Evolutionary conservation across 2,797 vertebrate species (phyloP).

Genomic region (Xiphorhynchus erythropygius): DNA sequence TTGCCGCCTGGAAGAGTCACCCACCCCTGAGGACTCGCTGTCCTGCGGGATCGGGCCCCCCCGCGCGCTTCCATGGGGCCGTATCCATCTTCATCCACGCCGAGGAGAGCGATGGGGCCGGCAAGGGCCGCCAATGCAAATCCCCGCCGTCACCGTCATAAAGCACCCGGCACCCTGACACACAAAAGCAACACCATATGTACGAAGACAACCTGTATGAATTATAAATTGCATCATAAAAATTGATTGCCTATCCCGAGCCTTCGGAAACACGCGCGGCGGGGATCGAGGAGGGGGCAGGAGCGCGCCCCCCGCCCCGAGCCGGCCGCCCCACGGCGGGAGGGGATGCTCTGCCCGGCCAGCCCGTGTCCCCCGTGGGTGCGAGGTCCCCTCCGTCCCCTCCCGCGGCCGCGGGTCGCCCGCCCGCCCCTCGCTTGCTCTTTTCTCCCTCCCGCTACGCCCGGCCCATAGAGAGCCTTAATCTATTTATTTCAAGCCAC

Average conservation of each 20-base stretch:
- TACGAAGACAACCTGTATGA: conserved; percentile 70
- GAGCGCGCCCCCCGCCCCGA: rapidly evolving
- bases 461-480: conserved; percentile 67
- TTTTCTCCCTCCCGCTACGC: conserved; percentile 64
- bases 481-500: conserved; percentile 83
- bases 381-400: background rate
- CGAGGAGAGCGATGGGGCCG: conserved; percentile 52
- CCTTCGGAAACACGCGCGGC: background rate
- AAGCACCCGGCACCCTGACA: conserved; percentile 60
- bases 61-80: rapidly evolving
- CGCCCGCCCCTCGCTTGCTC: conserved; percentile 62
- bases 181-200: conserved; percentile 76
- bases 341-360: background rate
- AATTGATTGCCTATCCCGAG: conserved; percentile 63
- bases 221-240: conserved; percentile 70
- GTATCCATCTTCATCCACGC: conserved; percentile 16
- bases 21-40: rapidly evolving
- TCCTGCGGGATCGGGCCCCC: rapidly evolving
- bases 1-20: background rate
- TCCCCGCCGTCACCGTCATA: conserved; percentile 52
- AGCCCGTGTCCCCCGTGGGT: background rate
- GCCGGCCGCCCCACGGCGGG: rapidly evolving
- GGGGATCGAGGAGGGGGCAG: background rate
- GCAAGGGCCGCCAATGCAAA: conserved; percentile 49
- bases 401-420: background rate